These are phyloP conservation scores for Neomorphus geoffroyi DNA, from an alignment of 2,797 vertebrate species.

Conservation along the genomic window DNA sequence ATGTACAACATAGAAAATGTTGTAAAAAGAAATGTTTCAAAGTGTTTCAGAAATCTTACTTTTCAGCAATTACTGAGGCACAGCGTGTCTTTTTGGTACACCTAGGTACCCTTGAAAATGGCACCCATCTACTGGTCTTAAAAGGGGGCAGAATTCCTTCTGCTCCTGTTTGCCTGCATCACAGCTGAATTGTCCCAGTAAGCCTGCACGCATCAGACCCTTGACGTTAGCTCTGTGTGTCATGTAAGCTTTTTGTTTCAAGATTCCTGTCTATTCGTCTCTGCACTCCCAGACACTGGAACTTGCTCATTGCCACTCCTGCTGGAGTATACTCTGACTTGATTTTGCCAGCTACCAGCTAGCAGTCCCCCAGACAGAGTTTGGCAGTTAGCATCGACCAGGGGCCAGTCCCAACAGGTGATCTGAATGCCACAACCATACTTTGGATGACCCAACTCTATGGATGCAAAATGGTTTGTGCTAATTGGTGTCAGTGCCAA, in stretches of 20 bases:
- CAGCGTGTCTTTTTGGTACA: neutral
- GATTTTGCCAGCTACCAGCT: neutral
- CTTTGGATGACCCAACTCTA: neutral
- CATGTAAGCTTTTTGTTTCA: neutral
- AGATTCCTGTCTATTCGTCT: neutral
- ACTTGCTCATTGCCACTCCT: neutral
- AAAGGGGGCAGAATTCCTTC: neutral
- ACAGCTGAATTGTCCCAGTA: neutral
- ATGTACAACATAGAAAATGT: neutral
- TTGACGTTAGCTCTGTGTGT: neutral
- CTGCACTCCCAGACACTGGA: neutral
- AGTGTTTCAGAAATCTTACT: neutral
- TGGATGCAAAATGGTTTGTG: neutral
- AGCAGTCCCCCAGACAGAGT: neutral
- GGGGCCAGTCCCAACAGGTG: neutral
- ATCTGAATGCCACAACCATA: neutral
- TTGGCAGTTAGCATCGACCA: neutral
- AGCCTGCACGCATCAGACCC: neutral
- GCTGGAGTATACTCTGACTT: neutral
- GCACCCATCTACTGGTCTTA: neutral
- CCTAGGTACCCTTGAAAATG: neutral
- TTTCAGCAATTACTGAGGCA: neutral
- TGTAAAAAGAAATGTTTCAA: neutral
- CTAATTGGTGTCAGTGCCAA: neutral
- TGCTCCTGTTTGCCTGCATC: too few species aligned